Conservation (phyloP, 2,888 invertebrate genomes). For the Athalia cordata region DNA sequence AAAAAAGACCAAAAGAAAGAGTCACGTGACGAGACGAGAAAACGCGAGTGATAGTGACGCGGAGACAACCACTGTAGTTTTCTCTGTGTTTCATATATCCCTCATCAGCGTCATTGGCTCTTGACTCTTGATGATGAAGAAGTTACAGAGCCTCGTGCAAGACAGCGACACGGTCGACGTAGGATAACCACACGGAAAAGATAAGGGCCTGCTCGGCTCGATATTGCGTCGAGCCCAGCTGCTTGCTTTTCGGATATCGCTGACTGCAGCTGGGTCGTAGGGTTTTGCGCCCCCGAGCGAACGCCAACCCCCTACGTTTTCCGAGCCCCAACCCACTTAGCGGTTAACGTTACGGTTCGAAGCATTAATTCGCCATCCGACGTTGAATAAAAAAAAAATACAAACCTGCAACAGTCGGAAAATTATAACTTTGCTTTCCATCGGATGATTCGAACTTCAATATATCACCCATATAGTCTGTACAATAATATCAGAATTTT, state of each 20-base stretch:
- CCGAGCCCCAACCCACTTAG: conserved; percentile 20
- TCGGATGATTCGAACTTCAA: too few species aligned
- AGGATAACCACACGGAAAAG: conserved; percentile 8
- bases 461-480: too few species aligned
- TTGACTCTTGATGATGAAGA: neutral
- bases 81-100: too few species aligned
- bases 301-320: conserved; percentile 14
- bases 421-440: too few species aligned
- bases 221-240: conserved; percentile 43
- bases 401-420: too few species aligned
- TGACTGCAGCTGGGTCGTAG: conserved; percentile 35
- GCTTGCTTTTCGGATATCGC: conserved; percentile 44
- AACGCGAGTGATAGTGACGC: too few species aligned
- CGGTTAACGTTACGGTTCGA: conserved; percentile 38
- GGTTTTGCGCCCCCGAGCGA: conserved; percentile 30
- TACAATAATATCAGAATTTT: too few species aligned
- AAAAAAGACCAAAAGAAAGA: too few species aligned
- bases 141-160: neutral
- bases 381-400: conserved; percentile 28
- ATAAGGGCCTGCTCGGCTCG: conserved; percentile 35
- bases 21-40: too few species aligned
- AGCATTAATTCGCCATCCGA: conserved; percentile 38
- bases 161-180: neutral
- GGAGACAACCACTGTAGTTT: too few species aligned
- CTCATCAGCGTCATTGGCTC: neutral